phyloP scores from a whole-genome alignment of 2,888 invertebrate genomes.

The Tipula vernalis region DNA sequence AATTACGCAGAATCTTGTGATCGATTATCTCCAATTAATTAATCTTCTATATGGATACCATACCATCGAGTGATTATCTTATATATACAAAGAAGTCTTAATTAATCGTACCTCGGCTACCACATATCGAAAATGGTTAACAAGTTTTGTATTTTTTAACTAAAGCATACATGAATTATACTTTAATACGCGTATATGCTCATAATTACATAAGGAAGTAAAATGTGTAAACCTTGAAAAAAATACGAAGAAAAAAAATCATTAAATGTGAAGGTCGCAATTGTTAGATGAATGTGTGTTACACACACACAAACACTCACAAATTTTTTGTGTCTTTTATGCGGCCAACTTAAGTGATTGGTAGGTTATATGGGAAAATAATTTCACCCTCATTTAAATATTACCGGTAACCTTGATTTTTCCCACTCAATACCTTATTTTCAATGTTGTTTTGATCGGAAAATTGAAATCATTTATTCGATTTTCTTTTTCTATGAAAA shows the following conservation, averaged over 20 bases:
- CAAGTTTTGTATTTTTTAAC: not conserved
- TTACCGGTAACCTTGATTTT: not conserved
- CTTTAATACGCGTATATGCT: not conserved
- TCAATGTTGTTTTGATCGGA: not conserved
- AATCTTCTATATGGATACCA: not conserved
- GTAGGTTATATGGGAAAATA: not conserved
- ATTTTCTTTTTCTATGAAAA: not conserved
- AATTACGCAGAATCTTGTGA: not conserved
- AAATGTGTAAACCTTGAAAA: not conserved
- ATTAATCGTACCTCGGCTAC: not conserved
- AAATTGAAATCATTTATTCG: not conserved
- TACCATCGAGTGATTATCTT: not conserved
- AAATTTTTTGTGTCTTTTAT: too few relatives aligned
- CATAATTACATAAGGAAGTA: not conserved
- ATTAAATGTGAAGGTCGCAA: not conserved
- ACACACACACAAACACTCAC: not conserved
- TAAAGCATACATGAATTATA: not conserved
- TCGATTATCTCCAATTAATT: not conserved
- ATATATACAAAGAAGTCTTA: not conserved
- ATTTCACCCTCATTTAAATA: not conserved
- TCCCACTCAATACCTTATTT: not conserved
- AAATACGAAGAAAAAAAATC: not conserved
- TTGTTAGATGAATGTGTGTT: not conserved
- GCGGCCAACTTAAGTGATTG: not conserved
- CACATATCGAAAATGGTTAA: not conserved